Base-by-base conservation (phyloP, 2,797 vertebrate species). In the Pipistrellus pygmaeus region DNA sequence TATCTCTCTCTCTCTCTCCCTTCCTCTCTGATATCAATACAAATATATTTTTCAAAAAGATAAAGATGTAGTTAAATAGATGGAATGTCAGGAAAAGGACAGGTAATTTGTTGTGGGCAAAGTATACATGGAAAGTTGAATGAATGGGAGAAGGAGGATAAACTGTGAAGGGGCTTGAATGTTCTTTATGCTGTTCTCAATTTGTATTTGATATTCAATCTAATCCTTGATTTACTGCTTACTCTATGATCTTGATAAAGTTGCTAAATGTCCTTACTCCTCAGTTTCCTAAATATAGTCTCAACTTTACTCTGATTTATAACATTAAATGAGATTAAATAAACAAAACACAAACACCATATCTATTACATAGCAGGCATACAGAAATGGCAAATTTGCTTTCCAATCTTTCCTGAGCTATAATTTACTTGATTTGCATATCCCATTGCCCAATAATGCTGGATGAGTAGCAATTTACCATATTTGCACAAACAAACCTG, bases 361-460 rank as follows among this genome's bases (percentile, higher is more conserved):
- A 13, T 38, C 7, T 76, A 71, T 20, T 86, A 77, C 68, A 92
- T 10, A 64, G 44, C 53, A 17, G 5, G 25, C 55, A 6, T n/a
- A 55, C 5, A 69, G 32, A 90, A 88, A 62, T 69, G 20, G 14
- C 35, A n/a, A 35, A 85, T 69, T 6, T 91, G 6, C 1, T 78
- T 76, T 66, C 23, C 15, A 32, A 12, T 2, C 9, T 73, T 15
- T 64, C 15, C 25, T 82, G 25, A 91, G 69, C 30, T 71, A 71
- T 86, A 78, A 71, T 75, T 89, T 57, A 32, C 20, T 60, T 90
- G 12, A 66, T 41, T 85, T 81, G 21, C 72, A 72, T 69, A 84
- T 68, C 2, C 17, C 13, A 30, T 55, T 73, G 71, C 23, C 69
- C 11, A 69, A 35, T 78, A 30, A 38, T 60, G 8, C 68, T 94